Percentiles rank a stretch among this genome's conserved stretches.
Conservation (phyloP, 1,140 invertebrate genomes). For the Teleogryllus occipitalis region DNA sequence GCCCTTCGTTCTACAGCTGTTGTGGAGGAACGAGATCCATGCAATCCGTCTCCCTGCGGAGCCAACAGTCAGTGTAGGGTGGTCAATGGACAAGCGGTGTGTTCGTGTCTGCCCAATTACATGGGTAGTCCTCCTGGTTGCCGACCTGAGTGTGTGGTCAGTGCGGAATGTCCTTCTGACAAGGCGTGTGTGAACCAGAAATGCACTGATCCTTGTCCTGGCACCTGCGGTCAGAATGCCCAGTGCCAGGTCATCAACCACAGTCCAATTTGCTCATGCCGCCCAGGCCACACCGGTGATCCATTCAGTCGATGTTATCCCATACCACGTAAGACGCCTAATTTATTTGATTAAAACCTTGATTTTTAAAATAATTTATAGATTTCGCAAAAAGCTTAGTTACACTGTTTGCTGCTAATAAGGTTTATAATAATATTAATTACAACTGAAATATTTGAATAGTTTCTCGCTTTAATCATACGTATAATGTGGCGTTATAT, state of each 20-base stretch:
- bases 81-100: conserved; percentile 59
- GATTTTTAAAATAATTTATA: too few species aligned
- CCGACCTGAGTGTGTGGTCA: conserved; percentile 64
- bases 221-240: conserved; percentile 63
- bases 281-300: conserved; percentile 49
- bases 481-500: too few species aligned
- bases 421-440: too few species aligned
- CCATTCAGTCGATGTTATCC: conserved; percentile 57
- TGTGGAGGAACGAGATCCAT: conserved; percentile 44
- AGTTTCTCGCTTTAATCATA: too few species aligned
- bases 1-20: conserved; percentile 21
- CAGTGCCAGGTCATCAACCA: conserved; percentile 54
- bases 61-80: conserved; percentile 65
- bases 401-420: too few species aligned
- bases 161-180: conserved; percentile 58
- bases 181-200: conserved; percentile 70
- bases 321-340: conserved; percentile 42
- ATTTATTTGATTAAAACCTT: too few species aligned
- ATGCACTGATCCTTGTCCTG: conserved; percentile 67
- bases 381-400: too few species aligned
- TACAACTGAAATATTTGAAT: too few species aligned
- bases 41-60: conserved; percentile 66
- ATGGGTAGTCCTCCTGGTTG: conserved; percentile 66
- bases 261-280: conserved; percentile 43
- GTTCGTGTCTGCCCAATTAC: conserved; percentile 60